These are phyloP conservation scores for Pasiphila rectangulata DNA, from an alignment of 2,888 invertebrate species.

Conservation along the genomic window DNA sequence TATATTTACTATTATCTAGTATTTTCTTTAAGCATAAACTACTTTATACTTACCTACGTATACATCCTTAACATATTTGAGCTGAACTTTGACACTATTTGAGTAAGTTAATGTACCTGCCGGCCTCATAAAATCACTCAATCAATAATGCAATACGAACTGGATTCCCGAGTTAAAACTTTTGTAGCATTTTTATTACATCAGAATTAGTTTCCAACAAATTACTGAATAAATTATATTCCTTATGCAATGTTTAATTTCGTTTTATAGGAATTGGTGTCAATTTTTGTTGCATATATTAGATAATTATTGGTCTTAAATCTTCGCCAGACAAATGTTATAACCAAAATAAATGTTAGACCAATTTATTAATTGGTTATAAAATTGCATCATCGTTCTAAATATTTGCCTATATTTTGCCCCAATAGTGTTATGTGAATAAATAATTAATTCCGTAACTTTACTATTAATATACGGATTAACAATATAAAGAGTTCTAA, in stretches of 20 bases:
- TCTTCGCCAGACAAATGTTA: slow-evolving; percentile 10
- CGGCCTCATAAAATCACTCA: slow-evolving; percentile 15
- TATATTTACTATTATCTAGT: too few relatives aligned
- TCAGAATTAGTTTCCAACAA: slow-evolving; percentile 20
- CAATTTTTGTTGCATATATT: slow-evolving; percentile 22
- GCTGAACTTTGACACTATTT: too few relatives aligned
- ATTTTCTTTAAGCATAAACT: too few relatives aligned
- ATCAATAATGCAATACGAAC: slow-evolving; percentile 13
- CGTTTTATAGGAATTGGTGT: slow-evolving; percentile 25
- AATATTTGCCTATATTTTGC: slow-evolving; percentile 3
- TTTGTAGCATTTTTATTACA: slow-evolving; percentile 24
- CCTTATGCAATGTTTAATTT: slow-evolving; percentile 26
- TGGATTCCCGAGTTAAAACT: slow-evolving; percentile 20
- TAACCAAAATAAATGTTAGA: slow-evolving; percentile 11
- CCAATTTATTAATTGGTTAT: slow-evolving; percentile 5
- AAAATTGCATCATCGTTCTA: slow-evolving; percentile 12
- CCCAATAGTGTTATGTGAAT: not conserved
- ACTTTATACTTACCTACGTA: too few relatives aligned
- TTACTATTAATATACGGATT: not conserved
- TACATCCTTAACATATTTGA: too few relatives aligned
- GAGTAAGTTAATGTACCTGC: slow-evolving; percentile 19
- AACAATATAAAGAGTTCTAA: too few relatives aligned
- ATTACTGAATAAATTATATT: slow-evolving; percentile 19
- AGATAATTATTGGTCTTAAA: slow-evolving; percentile 22
- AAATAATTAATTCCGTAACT: not conserved